Base-by-base conservation (phyloP, 2,797 vertebrate species). In the Enteromius fasciolatus region DNA sequence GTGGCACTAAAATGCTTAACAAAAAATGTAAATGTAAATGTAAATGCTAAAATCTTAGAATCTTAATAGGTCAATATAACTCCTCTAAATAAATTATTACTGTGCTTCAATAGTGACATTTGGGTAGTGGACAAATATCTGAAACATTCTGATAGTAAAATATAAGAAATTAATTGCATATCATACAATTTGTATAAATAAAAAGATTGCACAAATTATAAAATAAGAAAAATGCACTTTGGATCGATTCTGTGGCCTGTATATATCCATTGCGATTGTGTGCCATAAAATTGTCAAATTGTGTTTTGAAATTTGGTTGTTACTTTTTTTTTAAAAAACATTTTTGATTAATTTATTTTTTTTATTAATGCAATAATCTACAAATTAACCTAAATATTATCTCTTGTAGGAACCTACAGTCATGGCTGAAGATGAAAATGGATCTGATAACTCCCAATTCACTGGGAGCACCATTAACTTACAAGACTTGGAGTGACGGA, bases 391-490 rank as follows among this genome's bases (percentile, higher is more conserved):
- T 31, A 68, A n/a, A 64, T 63, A 8, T 82, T 7, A 63, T 81
- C 41, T 23, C 14, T 23, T 78, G 76, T 92, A 99, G 98, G 97
- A 98, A 18, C 95, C 96, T 12, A 94, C 95, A 6, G 96, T 95
- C 73, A 94, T 96, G 81, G 88, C 94, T 0, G 97, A 97, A 87
- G 97, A 96, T 0, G 94, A 96, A 86, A 93, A 95, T 36, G 94
- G 94, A 73, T 96, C 96, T 0, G 95, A 97, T 90, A 95, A 95
- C 85, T 94, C 94, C 3, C 96, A 96, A 90, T 96, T 97, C 90
- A 95, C 95, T 68, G 96, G 97, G 92, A 98, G 97, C 92, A 98
- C 96, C 88, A 97, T 97, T 92, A 98, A 97, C 87, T 91, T 98
- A 7, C 96, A 95, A 93, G 97, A 99, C 90, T 90, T 97, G 90